Evolutionary conservation across 2,888 invertebrate genomes (phyloP).

Genomic region (Hyalella azteca): DNA sequence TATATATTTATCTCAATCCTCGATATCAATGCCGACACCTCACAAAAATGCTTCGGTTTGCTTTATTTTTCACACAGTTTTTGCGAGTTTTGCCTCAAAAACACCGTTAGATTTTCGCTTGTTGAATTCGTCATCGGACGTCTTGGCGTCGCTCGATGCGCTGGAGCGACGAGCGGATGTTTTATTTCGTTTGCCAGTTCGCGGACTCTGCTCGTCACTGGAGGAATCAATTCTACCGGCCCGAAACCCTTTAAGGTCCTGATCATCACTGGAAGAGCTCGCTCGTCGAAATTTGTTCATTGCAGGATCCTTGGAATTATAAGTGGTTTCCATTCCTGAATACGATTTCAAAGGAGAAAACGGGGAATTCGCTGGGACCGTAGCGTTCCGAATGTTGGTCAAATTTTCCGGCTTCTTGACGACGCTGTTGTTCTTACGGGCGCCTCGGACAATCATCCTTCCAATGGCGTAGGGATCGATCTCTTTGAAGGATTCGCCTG

Average conservation of each 20-base stretch:
- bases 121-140: too few relatives aligned
- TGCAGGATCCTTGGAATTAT: background rate
- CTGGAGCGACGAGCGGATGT: too few relatives aligned
- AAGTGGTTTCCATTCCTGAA: background rate
- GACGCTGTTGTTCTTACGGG: constrained; percentile 5
- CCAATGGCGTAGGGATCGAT: constrained; percentile 28
- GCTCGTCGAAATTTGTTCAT: background rate
- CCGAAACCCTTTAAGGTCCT: background rate
- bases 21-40: too few relatives aligned
- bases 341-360: constrained; percentile 11
- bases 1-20: too few relatives aligned
- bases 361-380: constrained; percentile 15
- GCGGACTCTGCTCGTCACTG: background rate
- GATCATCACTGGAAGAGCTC: background rate
- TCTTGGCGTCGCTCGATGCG: too few relatives aligned
- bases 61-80: too few relatives aligned
- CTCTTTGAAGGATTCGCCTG: constrained; percentile 12
- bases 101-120: too few relatives aligned
- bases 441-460: constrained; percentile 29
- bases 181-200: too few relatives aligned
- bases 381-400: constrained; percentile 9
- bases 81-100: too few relatives aligned
- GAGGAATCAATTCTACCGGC: background rate
- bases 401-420: constrained; percentile 30
- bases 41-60: too few relatives aligned